Evolutionary conservation across 2,888 invertebrate genomes (phyloP).

Genomic region (Mythimna pallens): DNA sequence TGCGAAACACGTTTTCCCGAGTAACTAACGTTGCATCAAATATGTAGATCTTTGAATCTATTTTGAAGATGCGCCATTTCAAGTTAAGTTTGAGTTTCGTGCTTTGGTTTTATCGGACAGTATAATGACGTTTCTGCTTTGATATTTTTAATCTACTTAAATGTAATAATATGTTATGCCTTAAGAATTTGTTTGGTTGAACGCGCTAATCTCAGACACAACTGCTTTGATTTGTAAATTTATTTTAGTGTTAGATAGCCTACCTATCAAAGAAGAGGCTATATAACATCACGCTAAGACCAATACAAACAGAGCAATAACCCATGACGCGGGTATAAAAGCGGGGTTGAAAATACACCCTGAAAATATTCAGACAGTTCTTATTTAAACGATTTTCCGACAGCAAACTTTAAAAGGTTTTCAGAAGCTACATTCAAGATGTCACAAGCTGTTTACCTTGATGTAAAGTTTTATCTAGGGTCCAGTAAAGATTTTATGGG

Average conservation of each 20-base stretch:
- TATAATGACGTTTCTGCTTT: neutral
- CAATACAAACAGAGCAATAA: too few relatives aligned
- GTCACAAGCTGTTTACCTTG: conserved; percentile 21
- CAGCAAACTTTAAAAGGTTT: conserved; percentile 7
- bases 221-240: too few relatives aligned
- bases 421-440: conserved; percentile 12
- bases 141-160: neutral
- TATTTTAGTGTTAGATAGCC: too few relatives aligned
- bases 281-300: too few relatives aligned
- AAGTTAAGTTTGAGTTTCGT: neutral
- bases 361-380: neutral
- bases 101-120: neutral
- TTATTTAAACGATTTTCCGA: neutral
- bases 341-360: neutral
- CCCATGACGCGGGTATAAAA: too few relatives aligned
- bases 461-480: conserved; percentile 17
- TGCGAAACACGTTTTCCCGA: conserved; percentile 17
- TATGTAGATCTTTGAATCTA: neutral
- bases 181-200: too few relatives aligned
- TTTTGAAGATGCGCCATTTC: conserved; percentile 1
- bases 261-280: too few relatives aligned
- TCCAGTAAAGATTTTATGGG: conserved; percentile 38
- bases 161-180: neutral
- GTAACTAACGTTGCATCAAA: conserved; percentile 18
- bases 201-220: too few relatives aligned